phyloP scores from a whole-genome alignment of 2,797 vertebrate species.

The Momotus momota region DNA sequence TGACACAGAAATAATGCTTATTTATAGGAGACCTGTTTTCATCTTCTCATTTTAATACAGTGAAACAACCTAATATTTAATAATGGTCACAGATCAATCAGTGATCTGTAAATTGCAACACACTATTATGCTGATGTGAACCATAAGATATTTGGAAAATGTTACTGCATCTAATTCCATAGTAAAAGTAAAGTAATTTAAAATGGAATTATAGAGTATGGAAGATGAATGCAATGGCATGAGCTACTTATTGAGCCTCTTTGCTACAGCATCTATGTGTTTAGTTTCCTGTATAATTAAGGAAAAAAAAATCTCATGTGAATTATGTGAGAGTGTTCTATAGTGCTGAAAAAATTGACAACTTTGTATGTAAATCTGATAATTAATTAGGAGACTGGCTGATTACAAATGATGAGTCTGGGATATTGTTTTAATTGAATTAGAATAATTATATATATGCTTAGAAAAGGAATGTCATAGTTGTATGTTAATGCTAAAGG shows the following conservation, averaged over 20 bases:
- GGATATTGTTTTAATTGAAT: slow-evolving; percentile 25
- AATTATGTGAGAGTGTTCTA: background rate
- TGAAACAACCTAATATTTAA: background rate
- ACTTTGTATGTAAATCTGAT: background rate
- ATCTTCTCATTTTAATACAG: background rate
- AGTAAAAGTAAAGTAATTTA: background rate
- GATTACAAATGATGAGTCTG: slow-evolving; percentile 21
- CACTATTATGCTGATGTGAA: background rate
- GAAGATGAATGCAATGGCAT: background rate
- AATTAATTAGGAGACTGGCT: background rate
- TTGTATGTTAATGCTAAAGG: background rate
- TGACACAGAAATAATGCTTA: background rate
- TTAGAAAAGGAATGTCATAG: background rate
- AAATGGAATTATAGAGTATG: background rate
- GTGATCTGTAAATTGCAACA: background rate
- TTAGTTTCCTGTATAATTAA: slow-evolving; percentile 1
- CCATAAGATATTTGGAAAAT: background rate
- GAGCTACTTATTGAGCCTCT: background rate
- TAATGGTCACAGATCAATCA: background rate
- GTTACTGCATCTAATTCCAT: background rate
- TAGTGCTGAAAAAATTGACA: background rate
- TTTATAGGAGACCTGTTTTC: background rate
- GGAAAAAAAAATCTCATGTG: background rate
- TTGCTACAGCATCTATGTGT: background rate
- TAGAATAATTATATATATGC: background rate